Evolutionary conservation across 2,797 vertebrate genomes (phyloP).

Genomic region (Artibeus lituratus): DNA sequence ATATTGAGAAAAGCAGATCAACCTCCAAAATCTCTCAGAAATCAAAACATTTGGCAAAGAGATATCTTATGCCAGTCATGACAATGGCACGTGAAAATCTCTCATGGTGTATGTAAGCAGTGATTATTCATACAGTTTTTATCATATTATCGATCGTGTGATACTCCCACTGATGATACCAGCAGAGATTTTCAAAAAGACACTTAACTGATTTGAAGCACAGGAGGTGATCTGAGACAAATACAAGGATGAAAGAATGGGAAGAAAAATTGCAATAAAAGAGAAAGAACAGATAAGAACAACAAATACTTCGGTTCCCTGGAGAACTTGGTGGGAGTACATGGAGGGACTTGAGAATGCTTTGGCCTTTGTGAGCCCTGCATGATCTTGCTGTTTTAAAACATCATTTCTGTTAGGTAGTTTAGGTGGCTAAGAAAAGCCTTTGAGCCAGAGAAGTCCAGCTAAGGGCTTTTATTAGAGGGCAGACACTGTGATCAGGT

Average conservation of each 20-base stretch:
- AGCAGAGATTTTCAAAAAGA: background rate
- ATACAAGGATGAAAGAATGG: background rate
- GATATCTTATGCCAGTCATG: accelerated
- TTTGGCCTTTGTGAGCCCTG: background rate
- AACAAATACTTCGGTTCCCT: background rate
- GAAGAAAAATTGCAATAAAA: background rate
- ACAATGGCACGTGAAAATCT: background rate
- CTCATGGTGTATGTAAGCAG: background rate
- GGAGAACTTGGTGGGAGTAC: accelerated
- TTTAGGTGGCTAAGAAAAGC: no score
- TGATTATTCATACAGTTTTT: background rate
- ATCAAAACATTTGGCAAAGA: background rate
- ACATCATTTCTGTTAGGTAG: no score
- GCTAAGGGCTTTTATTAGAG: no score
- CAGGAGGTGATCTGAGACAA: background rate
- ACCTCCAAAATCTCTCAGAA: background rate
- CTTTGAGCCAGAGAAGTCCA: no score
- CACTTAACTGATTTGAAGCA: background rate
- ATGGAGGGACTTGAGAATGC: background rate
- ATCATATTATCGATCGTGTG: background rate
- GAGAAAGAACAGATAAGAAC: background rate
- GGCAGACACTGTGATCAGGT: no score
- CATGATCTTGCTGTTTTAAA: background rate
- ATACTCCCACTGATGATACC: background rate
- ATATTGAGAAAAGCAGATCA: background rate